Percentiles rank a stretch among this genome's conserved stretches.
phyloP scores from a whole-genome alignment of 2,888 invertebrate species.

The Spodoptera picta region DNA sequence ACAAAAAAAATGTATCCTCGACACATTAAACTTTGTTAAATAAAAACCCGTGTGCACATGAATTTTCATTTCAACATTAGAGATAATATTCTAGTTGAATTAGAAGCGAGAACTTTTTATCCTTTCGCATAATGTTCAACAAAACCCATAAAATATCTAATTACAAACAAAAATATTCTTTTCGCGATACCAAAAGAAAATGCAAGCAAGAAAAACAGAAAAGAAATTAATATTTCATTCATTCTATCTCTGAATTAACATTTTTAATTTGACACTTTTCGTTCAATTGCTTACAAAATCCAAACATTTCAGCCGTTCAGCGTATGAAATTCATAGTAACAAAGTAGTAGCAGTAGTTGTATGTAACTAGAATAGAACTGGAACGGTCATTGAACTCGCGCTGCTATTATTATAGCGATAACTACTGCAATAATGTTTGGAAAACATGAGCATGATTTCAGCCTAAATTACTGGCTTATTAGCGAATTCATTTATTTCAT shows the following conservation, averaged over 20 bases:
- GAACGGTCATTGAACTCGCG: constrained; percentile 79
- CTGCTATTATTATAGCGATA: constrained; percentile 80
- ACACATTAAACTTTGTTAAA: too few species aligned
- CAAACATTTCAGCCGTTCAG: constrained; percentile 57
- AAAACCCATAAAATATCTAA: too few species aligned
- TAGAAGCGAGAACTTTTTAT: too few species aligned
- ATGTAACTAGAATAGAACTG: constrained; percentile 80
- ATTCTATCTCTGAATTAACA: neutral
- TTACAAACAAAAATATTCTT: too few species aligned
- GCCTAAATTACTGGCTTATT: constrained; percentile 63
- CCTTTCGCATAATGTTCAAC: too few species aligned
- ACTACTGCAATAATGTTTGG: constrained; percentile 74
- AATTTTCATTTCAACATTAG: too few species aligned
- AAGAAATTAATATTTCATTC: constrained; percentile 7
- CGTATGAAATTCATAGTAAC: constrained; percentile 68
- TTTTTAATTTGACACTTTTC: constrained; percentile 15
- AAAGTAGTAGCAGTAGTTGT: constrained; percentile 62
- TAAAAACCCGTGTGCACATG: too few species aligned
- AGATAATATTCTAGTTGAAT: too few species aligned
- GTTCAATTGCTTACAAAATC: constrained; percentile 22
- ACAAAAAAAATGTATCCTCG: too few species aligned
- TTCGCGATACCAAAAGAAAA: constrained; percentile 19
- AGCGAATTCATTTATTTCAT: constrained; percentile 47
- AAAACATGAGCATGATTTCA: constrained; percentile 73
- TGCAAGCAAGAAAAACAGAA: neutral